A percentile compares a stretch with the other conserved stretches of the same genome.
Conservation (phyloP, 2,888 invertebrate genomes). For the Apodemia mormo region DNA sequence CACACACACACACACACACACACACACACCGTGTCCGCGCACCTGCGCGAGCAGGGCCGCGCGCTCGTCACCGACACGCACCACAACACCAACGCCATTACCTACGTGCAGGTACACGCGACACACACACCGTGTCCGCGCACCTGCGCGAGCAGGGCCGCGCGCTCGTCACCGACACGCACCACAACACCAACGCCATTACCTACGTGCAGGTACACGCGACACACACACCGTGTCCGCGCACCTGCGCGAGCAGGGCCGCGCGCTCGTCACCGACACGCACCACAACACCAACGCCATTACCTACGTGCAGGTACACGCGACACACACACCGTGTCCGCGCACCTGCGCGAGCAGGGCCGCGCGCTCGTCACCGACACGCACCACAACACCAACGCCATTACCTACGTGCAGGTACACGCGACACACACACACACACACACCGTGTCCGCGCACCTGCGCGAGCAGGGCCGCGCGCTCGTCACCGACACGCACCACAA, state of each 20-base stretch:
- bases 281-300: conserved; percentile 95
- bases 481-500: too few species aligned
- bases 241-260: conserved; percentile 77
- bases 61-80: too few species aligned
- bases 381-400: conserved; percentile 94
- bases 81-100: too few species aligned
- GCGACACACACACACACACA: neutral
- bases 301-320: conserved; percentile 90
- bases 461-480: too few species aligned
- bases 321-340: neutral
- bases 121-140: too few species aligned
- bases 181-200: conserved; percentile 94
- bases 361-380: conserved; percentile 97
- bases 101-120: too few species aligned
- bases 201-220: conserved; percentile 90
- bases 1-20: too few species aligned
- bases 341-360: conserved; percentile 70
- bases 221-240: neutral
- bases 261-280: conserved; percentile 96
- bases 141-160: too few species aligned
- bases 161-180: conserved; percentile 96
- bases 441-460: neutral
- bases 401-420: conserved; percentile 92
- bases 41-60: too few species aligned
- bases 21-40: too few species aligned